Evolutionary conservation across 2,797 vertebrate genomes (phyloP).

Genomic region (Micropoecilia bifurca): DNA sequence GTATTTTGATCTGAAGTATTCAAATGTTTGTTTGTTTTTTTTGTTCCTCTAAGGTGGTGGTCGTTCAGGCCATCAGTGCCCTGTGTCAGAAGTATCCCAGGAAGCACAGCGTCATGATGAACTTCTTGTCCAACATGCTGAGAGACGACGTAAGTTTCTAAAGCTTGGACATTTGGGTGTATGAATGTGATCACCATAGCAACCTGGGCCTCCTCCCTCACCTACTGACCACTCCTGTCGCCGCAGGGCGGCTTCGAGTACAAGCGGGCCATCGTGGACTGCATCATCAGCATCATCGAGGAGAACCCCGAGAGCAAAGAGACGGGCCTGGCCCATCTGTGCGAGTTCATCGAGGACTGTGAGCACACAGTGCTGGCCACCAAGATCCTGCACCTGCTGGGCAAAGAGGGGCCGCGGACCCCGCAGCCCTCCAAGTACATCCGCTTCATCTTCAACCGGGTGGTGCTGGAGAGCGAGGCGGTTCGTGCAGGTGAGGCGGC

Average conservation of each 20-base stretch:
- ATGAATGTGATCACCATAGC: neutral
- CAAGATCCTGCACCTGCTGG: slow-evolving; percentile 95
- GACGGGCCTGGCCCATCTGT: slow-evolving; percentile 95
- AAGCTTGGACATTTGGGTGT: neutral
- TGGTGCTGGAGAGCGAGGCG: slow-evolving; percentile 96
- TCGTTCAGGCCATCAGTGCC: slow-evolving; percentile 97
- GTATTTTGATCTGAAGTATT: neutral
- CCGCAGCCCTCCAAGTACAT: slow-evolving; percentile 96
- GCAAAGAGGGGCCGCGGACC: slow-evolving; percentile 93
- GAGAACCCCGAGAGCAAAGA: slow-evolving; percentile 98
- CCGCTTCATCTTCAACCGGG: slow-evolving; percentile 98
- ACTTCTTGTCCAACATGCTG: slow-evolving; percentile 98
- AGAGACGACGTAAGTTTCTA: slow-evolving; percentile 89
- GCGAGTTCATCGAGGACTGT: slow-evolving; percentile 98
- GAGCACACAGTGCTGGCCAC: slow-evolving; percentile 97
- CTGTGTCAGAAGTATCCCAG: slow-evolving; percentile 98
- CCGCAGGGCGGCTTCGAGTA: slow-evolving; percentile 97
- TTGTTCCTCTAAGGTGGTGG: slow-evolving; percentile 89
- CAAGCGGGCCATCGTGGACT: slow-evolving; percentile 98
- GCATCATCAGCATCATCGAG: slow-evolving; percentile 96
- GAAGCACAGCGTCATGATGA: slow-evolving; percentile 99
- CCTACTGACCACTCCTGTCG: neutral
- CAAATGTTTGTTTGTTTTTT: neutral
- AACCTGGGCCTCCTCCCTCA: neutral
- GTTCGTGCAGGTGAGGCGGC: slow-evolving; percentile 88